Percentiles rank a stretch among this genome's conserved stretches.
Evolutionary conservation across 2,888 invertebrate species (phyloP).

Genomic region (Perizoma affinitatum): DNA sequence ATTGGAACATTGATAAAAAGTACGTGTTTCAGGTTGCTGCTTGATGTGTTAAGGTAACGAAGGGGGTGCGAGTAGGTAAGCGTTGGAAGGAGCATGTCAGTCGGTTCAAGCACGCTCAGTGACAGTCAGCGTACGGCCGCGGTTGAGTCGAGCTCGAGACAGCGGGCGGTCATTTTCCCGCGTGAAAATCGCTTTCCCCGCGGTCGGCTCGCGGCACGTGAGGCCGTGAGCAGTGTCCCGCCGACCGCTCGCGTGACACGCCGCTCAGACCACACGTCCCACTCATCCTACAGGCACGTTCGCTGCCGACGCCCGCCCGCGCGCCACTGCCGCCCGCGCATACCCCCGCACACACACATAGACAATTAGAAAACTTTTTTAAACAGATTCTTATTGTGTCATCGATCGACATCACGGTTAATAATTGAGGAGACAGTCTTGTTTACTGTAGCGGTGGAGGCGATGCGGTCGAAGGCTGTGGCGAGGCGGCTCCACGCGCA

Average conservation of each 20-base stretch:
- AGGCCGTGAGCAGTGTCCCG: conserved; percentile 83
- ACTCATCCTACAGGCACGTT: conserved; percentile 59
- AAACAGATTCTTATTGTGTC: conserved; percentile 49
- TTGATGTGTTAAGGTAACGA: conserved; percentile 40
- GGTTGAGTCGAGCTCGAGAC: conserved; percentile 68
- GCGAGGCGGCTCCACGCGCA: conserved; percentile 88
- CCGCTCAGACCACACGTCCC: conserved; percentile 58
- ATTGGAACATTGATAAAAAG: conserved; percentile 33
- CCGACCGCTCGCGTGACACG: conserved; percentile 81
- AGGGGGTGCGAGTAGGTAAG: conserved; percentile 23
- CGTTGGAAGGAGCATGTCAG: conserved; percentile 17
- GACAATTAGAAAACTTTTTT: conserved; percentile 60
- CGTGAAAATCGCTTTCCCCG: conserved; percentile 82
- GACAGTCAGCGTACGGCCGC: conserved; percentile 67
- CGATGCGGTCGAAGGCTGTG: conserved; percentile 89
- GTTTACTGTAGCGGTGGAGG: conserved; percentile 60
- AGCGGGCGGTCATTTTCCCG: conserved; percentile 79
- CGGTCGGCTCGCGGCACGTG: conserved; percentile 72
- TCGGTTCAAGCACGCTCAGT: conserved; percentile 34
- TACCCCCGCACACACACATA: conserved; percentile 52
- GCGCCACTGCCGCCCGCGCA: conserved; percentile 61
- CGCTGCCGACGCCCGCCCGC: conserved; percentile 68
- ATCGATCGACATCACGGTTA: conserved; percentile 62
- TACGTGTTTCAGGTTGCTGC: conserved; percentile 31
- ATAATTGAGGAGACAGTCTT: conserved; percentile 64